Base-by-base conservation (phyloP, 30 jellyfish, hydroid and myxozoan species). In the Aurelia sp. region DNA sequence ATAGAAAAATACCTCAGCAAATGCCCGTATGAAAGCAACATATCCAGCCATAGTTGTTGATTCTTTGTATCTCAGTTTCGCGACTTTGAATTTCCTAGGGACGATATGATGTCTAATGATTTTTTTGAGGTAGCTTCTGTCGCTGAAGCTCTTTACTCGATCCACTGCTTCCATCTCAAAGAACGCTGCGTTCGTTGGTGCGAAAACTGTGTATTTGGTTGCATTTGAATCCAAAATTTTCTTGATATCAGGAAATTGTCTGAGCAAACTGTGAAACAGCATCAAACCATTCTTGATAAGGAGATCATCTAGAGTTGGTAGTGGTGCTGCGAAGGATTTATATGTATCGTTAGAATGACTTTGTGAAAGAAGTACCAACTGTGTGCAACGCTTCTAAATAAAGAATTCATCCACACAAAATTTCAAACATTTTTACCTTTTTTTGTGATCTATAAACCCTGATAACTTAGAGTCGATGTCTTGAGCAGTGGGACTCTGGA, bases 171-270 rank as follows among this genome's bases (percentile, higher is more conserved):
- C 74, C 76, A 84, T 24, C 64, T 65, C 55, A n/a, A n/a, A 21
- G 35, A 84, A 72, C 5, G 88, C 93, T 12, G 50, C 75, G 76
- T 84, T 73, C 50, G 82, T 72, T 10, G 93, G 88, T 16, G 93
- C 93, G 30, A 84, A 84, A 5, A 84, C 27, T 33, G 93, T 73
- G 18, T 53, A 69, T 33, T 60, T 55, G 5, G 67, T 68, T 19
- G 81, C 88, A 66, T 62, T 74, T 12, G 44, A 8, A 13, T 52
- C 61, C 47, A 84, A 74, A 38, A 72, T 84, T 40, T 51, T 19
- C 22, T 77, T 57, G 4, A 84, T 17, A 27, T 72, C 93, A 16
- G 59, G 60, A 35, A 58, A 84, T 44, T 84, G 57, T n/a, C 24
- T 57, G 22, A 77, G 57, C 63, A 52, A 63, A 13, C 53, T 67